phyloP scores from a whole-genome alignment of 2,113 vertebrate species.

The Physeter macrocephalus region DNA sequence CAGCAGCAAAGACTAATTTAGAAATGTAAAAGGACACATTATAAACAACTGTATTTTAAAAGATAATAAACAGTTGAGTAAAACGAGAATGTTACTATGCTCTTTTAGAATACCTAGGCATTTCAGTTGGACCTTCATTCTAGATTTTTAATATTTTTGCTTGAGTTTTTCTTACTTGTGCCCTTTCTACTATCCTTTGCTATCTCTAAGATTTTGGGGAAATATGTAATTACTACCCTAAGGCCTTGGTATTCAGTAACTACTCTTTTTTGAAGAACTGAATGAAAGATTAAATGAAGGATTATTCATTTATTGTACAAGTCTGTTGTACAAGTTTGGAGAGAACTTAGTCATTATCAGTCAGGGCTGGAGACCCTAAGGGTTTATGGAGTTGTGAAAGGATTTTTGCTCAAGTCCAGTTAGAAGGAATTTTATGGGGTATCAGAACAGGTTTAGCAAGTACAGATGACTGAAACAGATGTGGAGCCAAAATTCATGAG shows the following conservation, averaged over 20 bases:
- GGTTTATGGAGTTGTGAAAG: background rate
- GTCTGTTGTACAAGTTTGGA: background rate
- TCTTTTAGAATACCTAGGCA: background rate
- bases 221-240: background rate
- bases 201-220: background rate
- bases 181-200: background rate
- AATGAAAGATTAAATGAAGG: background rate
- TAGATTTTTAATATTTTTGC: background rate
- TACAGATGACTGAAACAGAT: background rate
- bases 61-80: background rate
- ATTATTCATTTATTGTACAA: background rate
- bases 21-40: background rate
- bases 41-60: background rate
- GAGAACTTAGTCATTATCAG: background rate
- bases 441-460: background rate
- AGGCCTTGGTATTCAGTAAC: background rate
- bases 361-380: background rate
- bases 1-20: background rate
- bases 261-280: background rate
- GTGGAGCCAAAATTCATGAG: background rate
- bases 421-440: background rate
- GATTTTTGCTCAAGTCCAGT: background rate
- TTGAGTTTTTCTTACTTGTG: background rate
- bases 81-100: background rate
- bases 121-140: background rate